Conservation (phyloP, 37 sponge, comb jelly and placozoan genomes). For the Chondrilla cf. caribensis region DNA sequence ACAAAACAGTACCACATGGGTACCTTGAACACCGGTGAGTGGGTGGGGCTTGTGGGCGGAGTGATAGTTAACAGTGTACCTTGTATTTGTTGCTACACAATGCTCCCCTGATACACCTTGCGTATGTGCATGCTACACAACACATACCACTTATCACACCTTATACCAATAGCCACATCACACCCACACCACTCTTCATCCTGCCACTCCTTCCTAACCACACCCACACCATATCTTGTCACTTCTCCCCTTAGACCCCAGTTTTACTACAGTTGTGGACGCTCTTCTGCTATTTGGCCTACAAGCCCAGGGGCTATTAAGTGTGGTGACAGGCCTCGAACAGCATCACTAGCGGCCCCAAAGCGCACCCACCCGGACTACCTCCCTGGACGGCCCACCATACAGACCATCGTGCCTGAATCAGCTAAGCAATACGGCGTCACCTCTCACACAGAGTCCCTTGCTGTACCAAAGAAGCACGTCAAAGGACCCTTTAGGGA, state of each 20-base stretch:
- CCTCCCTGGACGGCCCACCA: conserved; percentile 50
- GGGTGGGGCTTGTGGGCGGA: too few species aligned
- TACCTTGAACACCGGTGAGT: conserved; percentile 38
- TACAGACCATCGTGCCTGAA: conserved; percentile 60
- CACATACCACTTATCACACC: neutral
- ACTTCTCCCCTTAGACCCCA: conserved; percentile 35
- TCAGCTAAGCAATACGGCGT: conserved; percentile 54
- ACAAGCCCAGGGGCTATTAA: conserved; percentile 39
- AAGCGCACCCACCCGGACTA: conserved; percentile 66
- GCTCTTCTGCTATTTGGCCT: conserved; percentile 70
- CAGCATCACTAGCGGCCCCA: conserved; percentile 71
- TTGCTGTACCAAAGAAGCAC: conserved; percentile 69
- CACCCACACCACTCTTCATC: neutral
- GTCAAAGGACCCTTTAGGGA: conserved; percentile 68
- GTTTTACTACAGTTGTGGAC: conserved; percentile 81
- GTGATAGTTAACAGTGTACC: too few species aligned
- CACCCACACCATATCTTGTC: too few species aligned
- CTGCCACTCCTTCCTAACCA: too few species aligned
- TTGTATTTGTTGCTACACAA: too few species aligned
- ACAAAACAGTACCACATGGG: conserved; percentile 57
- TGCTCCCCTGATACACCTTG: neutral
- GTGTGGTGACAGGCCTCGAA: conserved; percentile 52
- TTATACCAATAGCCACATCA: neutral
- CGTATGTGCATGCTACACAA: neutral
- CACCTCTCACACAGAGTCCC: conserved; percentile 34